These are phyloP conservation scores for Calidris pugnax DNA, from an alignment of 2,113 vertebrate species.

Conservation along the genomic window DNA sequence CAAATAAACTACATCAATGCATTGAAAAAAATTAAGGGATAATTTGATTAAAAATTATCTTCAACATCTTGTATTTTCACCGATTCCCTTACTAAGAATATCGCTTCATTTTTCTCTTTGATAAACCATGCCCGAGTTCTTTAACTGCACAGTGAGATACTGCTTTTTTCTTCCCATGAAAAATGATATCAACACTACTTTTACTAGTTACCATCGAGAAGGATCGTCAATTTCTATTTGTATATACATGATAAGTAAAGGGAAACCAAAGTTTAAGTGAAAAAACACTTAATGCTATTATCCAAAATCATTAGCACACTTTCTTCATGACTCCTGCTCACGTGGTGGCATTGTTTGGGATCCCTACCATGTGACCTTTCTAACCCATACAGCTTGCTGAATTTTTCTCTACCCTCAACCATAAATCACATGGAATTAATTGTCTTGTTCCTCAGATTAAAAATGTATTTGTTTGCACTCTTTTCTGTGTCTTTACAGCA, in stretches of 20 bases:
- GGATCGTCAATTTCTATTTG: not conserved
- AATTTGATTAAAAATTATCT: not conserved
- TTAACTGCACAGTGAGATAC: not conserved
- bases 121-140: not conserved
- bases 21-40: not conserved
- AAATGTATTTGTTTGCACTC: not conserved
- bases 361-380: not conserved
- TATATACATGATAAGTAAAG: not conserved
- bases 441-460: not conserved
- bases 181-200: accelerated
- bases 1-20: not conserved
- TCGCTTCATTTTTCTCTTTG: not conserved
- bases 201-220: not conserved
- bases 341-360: not conserved
- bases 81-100: not conserved
- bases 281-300: not conserved
- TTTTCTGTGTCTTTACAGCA: not conserved
- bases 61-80: not conserved
- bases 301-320: not conserved
- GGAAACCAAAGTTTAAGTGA: not conserved
- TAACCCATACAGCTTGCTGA: accelerated
- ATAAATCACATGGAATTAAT: not conserved
- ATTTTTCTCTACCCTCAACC: not conserved
- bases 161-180: not conserved
- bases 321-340: not conserved